Base-by-base conservation (phyloP, 2,113 vertebrate genomes). In the Osmerus mordax region DNA sequence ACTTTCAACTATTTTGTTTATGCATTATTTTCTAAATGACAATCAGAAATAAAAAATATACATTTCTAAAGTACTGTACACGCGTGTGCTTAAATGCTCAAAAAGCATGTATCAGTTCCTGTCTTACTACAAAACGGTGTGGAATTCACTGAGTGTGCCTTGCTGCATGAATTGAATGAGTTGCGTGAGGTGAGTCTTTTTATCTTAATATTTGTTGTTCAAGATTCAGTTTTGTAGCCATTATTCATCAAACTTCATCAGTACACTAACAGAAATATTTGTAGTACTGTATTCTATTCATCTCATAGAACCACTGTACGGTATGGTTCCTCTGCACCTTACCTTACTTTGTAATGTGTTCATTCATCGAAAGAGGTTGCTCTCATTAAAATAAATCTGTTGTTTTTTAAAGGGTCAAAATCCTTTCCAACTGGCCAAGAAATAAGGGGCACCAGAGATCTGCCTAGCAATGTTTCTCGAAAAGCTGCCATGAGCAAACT, bases 371-470 rank as follows among this genome's bases (percentile, higher is more conserved):
- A 47, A 47, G 23, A 56, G 47, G 61, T 36, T 65, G 36, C 21
- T 19, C 21, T 67, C 28, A 18, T 60, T 58, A 67, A 60, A 28
- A 67, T 36, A 61, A 18, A 63, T 12, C 67, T 62, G 15, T 36
- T 86, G 53, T 89, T 71, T 84, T 88, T 78, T 36, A 70, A 90
- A 93, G 91, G 91, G 90, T 78, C 91, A 93, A 81, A 91, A 91
- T 89, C 92, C 92, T 85, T 93, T 93, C 84, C 92, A 92, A 72
- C 88, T 93, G 84, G 92, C 92, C 56, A 93, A 91, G 88, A 92
- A 92, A 89, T 93, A 92, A 47, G 83, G n/a, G 53, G 61, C 14
- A n/a, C 67, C 32, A 66, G 63, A 80, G 65, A 59, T 56, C n/a
- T 51, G 58, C 73, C 67, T 75, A 76, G 25, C 68, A 55, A 71